Evolutionary conservation across 2,888 invertebrate species (phyloP).

Genomic region (Scaptomyza caliginosa): DNA sequence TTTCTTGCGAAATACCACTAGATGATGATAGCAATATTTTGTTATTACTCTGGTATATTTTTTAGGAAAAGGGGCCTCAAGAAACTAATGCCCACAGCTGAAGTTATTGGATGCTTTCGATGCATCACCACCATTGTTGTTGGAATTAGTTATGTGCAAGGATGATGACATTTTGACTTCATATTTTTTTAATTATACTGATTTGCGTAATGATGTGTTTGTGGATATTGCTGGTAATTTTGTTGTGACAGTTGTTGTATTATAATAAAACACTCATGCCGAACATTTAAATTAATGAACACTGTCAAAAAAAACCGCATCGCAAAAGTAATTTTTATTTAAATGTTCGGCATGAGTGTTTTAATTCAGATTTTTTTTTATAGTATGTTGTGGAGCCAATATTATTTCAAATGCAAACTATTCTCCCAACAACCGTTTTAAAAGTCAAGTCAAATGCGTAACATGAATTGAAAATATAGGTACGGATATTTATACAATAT

Average conservation of each 20-base stretch:
- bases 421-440: conserved; percentile 20
- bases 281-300: too few species aligned
- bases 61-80: conserved; percentile 42
- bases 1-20: conserved; percentile 87
- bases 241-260: conserved; percentile 41
- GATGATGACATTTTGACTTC: conserved; percentile 26
- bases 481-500: background rate
- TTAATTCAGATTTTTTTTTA: conserved; percentile 12
- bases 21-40: conserved; percentile 85
- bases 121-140: conserved; percentile 23
- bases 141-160: conserved; percentile 25
- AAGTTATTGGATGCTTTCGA: conserved; percentile 21
- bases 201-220: conserved; percentile 35
- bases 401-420: conserved; percentile 14
- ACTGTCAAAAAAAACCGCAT: too few species aligned
- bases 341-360: conserved; percentile 15
- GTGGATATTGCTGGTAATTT: conserved; percentile 19
- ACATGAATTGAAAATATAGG: background rate
- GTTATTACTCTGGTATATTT: conserved; percentile 50
- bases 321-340: too few species aligned
- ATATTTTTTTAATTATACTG: conserved; percentile 25
- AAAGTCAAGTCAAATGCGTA: conserved; percentile 6
- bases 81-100: too few species aligned
- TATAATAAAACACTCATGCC: conserved; percentile 44
- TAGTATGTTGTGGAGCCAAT: conserved; percentile 6